Base-by-base conservation (phyloP, 2,797 vertebrate species). In the Cynopterus sphinx region DNA sequence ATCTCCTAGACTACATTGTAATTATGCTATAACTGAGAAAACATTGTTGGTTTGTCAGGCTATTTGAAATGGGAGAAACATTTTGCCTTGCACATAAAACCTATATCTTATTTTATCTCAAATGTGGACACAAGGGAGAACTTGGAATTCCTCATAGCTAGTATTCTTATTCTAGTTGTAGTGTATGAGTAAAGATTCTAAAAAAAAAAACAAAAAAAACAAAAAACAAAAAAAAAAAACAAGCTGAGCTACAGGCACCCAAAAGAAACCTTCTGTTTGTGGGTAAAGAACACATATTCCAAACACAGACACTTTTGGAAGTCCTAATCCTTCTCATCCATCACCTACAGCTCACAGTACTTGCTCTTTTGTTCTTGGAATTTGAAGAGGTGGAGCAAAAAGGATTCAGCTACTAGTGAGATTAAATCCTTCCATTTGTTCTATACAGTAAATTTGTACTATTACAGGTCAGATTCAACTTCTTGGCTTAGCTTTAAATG, bases 121-220 rank as follows among this genome's bases (percentile, higher is more conserved):
- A 63, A 67, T 39, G 67, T 5, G 4, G 24, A 87, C 89, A 63
- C 3, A 70, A 24, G 24, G 19, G 19, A 70, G 78, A 88, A 65
- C 15, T 17, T 55, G 31, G 36, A 83, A 33, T 43, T 31, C 51
- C 57, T 68, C 33, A 79, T 36, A 67, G 33, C 31, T 84, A 70
- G 15, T 59, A 84, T 77, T 82, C 43, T 7, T n/a, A 15, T 33
- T 63, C 41, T 31, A 55, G 12, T 75, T 70, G 19, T 17, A 53
- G 28, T 67, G 17, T 12, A 53, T 41, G 1, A 26, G 16, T 59
- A 78, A 83, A 65, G 21, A 49, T 67, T 88, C 16, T 51, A 77
- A 71, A 81, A 83, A 93, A 91, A 74, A 78, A 83, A 93, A 91
- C 70, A 78, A 21, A 84, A 74, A 83, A 93, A 91, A 74, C 33